phyloP scores from a whole-genome alignment of 2,888 invertebrate species.

The Brachyptera risi region DNA sequence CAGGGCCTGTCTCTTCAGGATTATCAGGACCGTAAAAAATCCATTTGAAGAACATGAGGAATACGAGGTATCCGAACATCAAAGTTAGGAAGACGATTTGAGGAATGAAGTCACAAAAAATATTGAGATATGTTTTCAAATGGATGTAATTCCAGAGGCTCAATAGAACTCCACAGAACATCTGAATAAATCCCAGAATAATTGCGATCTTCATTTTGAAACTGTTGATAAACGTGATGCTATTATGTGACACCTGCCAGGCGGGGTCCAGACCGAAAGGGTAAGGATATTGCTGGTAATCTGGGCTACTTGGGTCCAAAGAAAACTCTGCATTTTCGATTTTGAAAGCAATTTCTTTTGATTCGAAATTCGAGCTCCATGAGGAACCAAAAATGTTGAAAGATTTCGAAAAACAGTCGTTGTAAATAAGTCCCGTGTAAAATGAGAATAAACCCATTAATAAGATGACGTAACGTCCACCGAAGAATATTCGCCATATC shows the following conservation, averaged over 20 bases:
- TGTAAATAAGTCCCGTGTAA: conserved; percentile 56
- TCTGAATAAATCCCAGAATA: conserved; percentile 52
- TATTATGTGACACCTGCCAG: conserved; percentile 47
- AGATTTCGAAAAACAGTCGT: conserved; percentile 54
- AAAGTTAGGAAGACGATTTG: conserved; percentile 51
- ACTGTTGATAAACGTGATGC: conserved; percentile 53
- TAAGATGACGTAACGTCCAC: conserved; percentile 54
- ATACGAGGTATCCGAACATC: conserved; percentile 53
- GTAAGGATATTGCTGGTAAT: conserved; percentile 40
- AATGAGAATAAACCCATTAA: conserved; percentile 57
- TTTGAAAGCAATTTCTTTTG: background rate
- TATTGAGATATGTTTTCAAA: conserved; percentile 22
- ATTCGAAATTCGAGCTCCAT: conserved; percentile 40
- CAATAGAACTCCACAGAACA: conserved; percentile 53
- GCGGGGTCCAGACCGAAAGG: conserved; percentile 54
- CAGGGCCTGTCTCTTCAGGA: conserved; percentile 33
- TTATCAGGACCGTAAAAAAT: conserved; percentile 38
- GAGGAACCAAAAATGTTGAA: conserved; percentile 52
- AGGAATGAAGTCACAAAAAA: conserved; percentile 51
- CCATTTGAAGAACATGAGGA: conserved; percentile 54
- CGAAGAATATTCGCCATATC: conserved; percentile 54
- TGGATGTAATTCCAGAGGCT: conserved; percentile 36
- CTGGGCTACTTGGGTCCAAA: background rate
- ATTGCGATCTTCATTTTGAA: conserved; percentile 55
- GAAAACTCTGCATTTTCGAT: conserved; percentile 32